Conservation (phyloP, 1,140 invertebrate genomes). For the Harlomillsia oculata region DNA sequence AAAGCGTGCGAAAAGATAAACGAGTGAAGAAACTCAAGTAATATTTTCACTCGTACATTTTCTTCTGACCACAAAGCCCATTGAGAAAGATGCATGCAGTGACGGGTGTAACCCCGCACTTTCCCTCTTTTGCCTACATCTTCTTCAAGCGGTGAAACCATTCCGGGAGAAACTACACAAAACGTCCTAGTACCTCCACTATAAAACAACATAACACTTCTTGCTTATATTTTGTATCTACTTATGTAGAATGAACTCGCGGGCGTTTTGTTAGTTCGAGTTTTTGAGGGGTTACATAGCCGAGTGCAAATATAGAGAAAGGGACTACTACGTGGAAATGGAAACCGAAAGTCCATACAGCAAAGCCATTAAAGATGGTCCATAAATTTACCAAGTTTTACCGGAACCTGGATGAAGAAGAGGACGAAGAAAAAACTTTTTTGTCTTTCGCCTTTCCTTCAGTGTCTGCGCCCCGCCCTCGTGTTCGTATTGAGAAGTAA, state of each 20-base stretch:
- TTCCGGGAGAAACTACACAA: too few relatives aligned
- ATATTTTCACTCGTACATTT: conserved; percentile 6
- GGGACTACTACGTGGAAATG: too few relatives aligned
- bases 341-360: not conserved
- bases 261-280: too few relatives aligned
- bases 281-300: too few relatives aligned
- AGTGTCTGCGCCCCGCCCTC: not conserved
- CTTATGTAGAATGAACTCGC: not conserved
- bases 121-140: not conserved
- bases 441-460: conserved; percentile 1
- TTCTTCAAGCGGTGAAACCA: too few relatives aligned
- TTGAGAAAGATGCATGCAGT: not conserved
- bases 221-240: not conserved
- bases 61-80: conserved; percentile 7
- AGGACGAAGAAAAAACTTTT: conserved; percentile 1
- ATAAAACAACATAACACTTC: not conserved
- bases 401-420: not conserved
- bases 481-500: too few relatives aligned
- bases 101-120: not conserved
- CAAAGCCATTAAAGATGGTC: conserved; percentile 13
- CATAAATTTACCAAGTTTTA: conserved; percentile 26
- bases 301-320: too few relatives aligned
- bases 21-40: not conserved
- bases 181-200: not conserved
- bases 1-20: conserved; percentile 12